phyloP scores from a whole-genome alignment of 2,888 invertebrate genomes.

The Peribatodes rhomboidaria region DNA sequence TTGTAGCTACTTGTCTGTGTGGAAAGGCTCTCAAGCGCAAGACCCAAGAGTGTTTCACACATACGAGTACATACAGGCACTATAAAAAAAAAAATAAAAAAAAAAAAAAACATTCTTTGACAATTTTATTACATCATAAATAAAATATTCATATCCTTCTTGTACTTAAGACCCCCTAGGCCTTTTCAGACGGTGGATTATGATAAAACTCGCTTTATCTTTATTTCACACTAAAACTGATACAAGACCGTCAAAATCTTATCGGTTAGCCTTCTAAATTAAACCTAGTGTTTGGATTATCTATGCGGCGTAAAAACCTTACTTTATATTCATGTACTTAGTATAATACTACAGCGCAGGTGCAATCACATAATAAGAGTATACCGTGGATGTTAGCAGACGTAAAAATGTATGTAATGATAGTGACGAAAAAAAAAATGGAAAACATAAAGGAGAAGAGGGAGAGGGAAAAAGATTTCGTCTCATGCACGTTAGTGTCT shows the following conservation, averaged over 20 bases:
- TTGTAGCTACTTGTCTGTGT: too few species aligned
- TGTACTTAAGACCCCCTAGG: constrained; percentile 4
- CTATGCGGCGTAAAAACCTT: not conserved
- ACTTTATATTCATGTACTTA: not conserved
- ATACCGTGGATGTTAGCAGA: too few species aligned
- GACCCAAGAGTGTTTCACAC: too few species aligned
- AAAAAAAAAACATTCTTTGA: too few species aligned
- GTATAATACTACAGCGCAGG: not conserved
- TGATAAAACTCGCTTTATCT: constrained; percentile 3
- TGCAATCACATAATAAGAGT: not conserved
- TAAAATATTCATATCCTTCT: not conserved
- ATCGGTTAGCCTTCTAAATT: constrained; percentile 3
- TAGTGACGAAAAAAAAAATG: too few species aligned
- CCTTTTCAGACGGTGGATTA: constrained; percentile 8
- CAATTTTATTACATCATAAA: not conserved
- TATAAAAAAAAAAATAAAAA: too few species aligned
- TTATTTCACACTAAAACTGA: constrained; percentile 9
- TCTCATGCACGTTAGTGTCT: too few species aligned
- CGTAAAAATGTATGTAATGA: too few species aligned
- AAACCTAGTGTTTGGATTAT: not conserved
- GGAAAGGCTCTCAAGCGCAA: too few species aligned
- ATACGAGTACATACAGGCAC: too few species aligned
- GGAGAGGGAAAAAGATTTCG: too few species aligned
- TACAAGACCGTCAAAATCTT: not conserved
- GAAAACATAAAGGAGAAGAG: too few species aligned